These are phyloP conservation scores for Labia minor DNA, from an alignment of 2,888 invertebrate species.

Conservation along the genomic window DNA sequence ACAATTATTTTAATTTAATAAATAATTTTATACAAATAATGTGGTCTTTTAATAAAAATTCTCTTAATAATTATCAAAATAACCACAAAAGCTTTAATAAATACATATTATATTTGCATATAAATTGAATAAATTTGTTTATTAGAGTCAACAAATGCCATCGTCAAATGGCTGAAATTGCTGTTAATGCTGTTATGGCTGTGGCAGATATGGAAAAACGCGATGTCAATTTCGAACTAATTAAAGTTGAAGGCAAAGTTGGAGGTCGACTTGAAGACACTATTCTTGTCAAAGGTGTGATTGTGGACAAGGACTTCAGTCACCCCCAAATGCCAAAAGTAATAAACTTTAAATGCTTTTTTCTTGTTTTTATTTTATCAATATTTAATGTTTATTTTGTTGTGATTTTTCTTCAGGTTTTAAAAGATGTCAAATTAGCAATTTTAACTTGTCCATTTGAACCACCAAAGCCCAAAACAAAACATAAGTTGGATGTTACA, in stretches of 20 bases:
- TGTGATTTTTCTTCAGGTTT: constrained; percentile 35
- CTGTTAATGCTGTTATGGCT: constrained; percentile 90
- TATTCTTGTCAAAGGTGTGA: constrained; percentile 88
- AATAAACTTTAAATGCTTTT: constrained; percentile 24
- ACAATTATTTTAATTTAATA: no score
- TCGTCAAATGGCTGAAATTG: constrained; percentile 95
- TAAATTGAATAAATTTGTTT: constrained; percentile 23
- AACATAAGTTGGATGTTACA: constrained; percentile 96
- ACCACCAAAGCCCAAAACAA: constrained; percentile 99
- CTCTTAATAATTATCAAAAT: no score
- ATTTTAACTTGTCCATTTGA: constrained; percentile 99
- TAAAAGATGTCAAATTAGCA: constrained; percentile 83
- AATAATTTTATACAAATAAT: no score
- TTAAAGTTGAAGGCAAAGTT: constrained; percentile 95
- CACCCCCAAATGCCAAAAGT: constrained; percentile 99
- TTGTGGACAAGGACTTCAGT: constrained; percentile 97
- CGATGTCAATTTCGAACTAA: constrained; percentile 98
- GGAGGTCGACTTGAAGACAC: constrained; percentile 97
- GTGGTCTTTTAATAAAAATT: no score
- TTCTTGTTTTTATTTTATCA: constrained; percentile 32
- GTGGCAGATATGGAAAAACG: constrained; percentile 88
- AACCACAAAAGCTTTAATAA: no score
- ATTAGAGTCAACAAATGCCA: constrained; percentile 86
- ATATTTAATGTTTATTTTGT: constrained; percentile 33
- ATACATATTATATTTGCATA: background rate